Conservation (phyloP, 2,113 vertebrate genomes). For the Labeo rohita region DNA sequence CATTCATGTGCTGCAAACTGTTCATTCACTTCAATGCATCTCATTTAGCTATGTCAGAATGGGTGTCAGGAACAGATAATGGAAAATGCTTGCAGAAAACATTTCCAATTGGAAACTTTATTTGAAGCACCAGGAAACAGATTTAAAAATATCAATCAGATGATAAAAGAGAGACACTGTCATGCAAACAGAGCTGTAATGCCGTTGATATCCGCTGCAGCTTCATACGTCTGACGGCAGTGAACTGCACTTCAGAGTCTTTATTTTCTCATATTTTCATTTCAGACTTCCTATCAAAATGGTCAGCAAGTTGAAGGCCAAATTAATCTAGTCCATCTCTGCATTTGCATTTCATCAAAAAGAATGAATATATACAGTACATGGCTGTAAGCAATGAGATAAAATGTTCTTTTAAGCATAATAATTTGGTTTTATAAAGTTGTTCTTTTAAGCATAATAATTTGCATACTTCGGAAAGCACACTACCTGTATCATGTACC, state of each 20-base stretch:
- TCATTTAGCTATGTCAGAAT: not conserved
- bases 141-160: not conserved
- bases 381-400: not conserved
- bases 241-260: constrained; percentile 3
- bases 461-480: not conserved
- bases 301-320: constrained; percentile 3
- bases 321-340: constrained; percentile 1
- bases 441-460: not conserved
- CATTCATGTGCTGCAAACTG: not conserved
- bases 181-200: constrained; percentile 5
- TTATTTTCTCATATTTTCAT: not conserved
- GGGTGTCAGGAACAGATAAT: constrained; percentile 27
- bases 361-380: not conserved
- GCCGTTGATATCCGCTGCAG: not conserved
- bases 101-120: not conserved
- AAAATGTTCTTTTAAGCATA: not conserved
- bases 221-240: not conserved
- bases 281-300: not conserved
- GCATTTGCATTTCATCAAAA: constrained; percentile 17
- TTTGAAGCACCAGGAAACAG: not conserved
- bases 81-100: constrained; percentile 5
- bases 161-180: not conserved
- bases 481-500: not conserved
- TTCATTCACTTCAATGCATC: constrained; percentile 10
- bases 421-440: not conserved